Conservation (phyloP, 2,113 vertebrate species). For the Gnathonemus echidnorhynchus region DNA sequence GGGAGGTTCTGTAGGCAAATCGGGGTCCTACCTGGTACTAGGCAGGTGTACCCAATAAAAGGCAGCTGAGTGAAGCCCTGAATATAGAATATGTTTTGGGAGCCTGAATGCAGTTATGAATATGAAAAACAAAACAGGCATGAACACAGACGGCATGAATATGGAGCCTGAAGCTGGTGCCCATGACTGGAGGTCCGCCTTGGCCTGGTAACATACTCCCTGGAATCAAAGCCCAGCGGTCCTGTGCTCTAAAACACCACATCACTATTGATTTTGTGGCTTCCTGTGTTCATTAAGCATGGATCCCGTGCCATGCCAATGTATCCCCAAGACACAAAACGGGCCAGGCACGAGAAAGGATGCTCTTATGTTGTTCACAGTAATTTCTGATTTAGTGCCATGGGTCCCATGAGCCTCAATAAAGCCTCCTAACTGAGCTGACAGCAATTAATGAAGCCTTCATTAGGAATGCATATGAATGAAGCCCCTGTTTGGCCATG, state of each 20-base stretch:
- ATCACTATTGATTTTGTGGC: conserved; percentile 52
- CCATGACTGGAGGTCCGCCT: conserved; percentile 33
- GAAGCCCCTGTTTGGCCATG: not conserved
- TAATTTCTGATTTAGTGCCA: not conserved
- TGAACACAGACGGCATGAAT: not conserved
- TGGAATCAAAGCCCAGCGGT: conserved; percentile 51
- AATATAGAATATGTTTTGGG: not conserved
- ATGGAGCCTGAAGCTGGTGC: too few species aligned
- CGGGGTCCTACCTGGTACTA: not conserved
- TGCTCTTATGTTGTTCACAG: conserved; percentile 37
- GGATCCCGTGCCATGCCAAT: not conserved
- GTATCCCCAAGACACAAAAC: conserved; percentile 3
- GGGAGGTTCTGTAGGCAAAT: not conserved
- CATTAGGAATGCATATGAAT: not conserved
- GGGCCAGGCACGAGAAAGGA: conserved; percentile 17
- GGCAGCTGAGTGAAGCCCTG: not conserved
- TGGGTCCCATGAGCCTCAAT: not conserved
- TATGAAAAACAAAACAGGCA: not conserved
- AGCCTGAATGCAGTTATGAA: not conserved
- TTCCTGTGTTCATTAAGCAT: conserved; percentile 52
- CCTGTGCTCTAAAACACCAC: conserved; percentile 51
- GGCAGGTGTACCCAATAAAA: not conserved
- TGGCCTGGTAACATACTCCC: conserved; percentile 45
- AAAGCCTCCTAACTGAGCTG: not conserved
- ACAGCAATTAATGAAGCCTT: not conserved